Evolutionary conservation across 2,888 invertebrate genomes (phyloP).

Genomic region (Rhodophaea formosa): DNA sequence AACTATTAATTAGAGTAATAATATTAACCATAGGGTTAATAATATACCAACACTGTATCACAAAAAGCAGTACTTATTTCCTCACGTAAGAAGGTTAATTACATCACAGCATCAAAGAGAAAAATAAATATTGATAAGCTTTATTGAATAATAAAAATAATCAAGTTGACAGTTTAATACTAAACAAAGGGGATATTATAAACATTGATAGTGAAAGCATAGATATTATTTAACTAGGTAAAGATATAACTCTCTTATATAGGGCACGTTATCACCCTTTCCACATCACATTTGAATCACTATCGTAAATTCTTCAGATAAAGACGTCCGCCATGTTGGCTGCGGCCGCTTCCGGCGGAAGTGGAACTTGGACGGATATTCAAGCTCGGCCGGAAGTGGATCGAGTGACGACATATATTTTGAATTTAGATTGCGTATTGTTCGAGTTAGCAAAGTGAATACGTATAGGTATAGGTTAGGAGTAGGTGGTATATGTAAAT

Average conservation of each 20-base stretch:
- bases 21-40: too few species aligned
- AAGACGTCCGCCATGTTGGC: slow-evolving; percentile 72
- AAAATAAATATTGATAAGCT: too few species aligned
- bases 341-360: slow-evolving; percentile 73
- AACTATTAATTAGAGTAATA: too few species aligned
- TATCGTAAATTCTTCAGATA: slow-evolving; percentile 79
- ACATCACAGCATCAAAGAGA: too few species aligned
- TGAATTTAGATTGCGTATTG: slow-evolving; percentile 71
- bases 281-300: slow-evolving; percentile 71
- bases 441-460: slow-evolving; percentile 32
- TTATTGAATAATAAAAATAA: too few species aligned
- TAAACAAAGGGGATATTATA: too few species aligned
- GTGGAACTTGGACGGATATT: slow-evolving; percentile 78
- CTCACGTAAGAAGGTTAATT: too few species aligned
- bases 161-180: too few species aligned
- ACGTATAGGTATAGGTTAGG: slow-evolving; percentile 21
- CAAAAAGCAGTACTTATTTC: too few species aligned
- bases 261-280: slow-evolving; percentile 33
- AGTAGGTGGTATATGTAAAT: background rate
- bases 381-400: slow-evolving; percentile 78
- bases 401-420: slow-evolving; percentile 78
- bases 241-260: background rate
- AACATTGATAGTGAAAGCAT: too few species aligned
- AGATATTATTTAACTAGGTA: too few species aligned
- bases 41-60: too few species aligned